Evolutionary conservation across 2,797 vertebrate genomes (phyloP).

Genomic region (Cryptoblepharus egeriae): DNA sequence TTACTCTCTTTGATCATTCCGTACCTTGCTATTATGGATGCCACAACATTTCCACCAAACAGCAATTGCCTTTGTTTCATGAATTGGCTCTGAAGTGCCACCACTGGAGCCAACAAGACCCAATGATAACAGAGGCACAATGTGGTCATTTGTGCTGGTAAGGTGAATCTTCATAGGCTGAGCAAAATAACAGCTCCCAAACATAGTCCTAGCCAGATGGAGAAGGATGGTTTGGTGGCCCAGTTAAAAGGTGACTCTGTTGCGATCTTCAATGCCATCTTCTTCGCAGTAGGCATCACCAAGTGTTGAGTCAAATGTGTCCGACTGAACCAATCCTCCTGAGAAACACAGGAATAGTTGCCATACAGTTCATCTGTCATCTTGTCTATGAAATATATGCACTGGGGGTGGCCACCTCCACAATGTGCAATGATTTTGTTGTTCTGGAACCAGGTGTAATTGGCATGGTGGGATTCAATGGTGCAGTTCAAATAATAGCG

Average conservation of each 20-base stretch:
- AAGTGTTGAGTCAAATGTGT: neutral
- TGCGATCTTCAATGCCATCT: rapidly evolving
- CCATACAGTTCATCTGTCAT: constrained; percentile 69
- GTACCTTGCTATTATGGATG: neutral
- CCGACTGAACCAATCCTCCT: constrained; percentile 71
- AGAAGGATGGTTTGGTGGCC: neutral
- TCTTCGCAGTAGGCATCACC: neutral
- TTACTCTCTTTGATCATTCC: too few relatives aligned
- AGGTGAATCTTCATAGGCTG: neutral
- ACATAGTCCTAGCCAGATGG: constrained; percentile 1
- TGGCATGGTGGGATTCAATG: constrained; percentile 76
- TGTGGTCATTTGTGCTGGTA: too few relatives aligned
- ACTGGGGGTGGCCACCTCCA: constrained; percentile 69
- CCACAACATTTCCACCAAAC: neutral
- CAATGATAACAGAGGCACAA: neutral
- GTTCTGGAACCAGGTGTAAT: constrained; percentile 76
- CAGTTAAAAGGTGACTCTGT: rapidly evolving
- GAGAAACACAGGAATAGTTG: constrained; percentile 71
- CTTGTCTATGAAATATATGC: constrained; percentile 77
- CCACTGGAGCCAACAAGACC: neutral
- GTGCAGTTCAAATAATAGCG: constrained; percentile 80
- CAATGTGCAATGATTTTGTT: constrained; percentile 70
- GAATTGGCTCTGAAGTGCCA: too few relatives aligned
- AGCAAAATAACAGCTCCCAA: neutral
- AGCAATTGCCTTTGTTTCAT: neutral